Evolutionary conservation across 1,140 invertebrate genomes (phyloP), one percentile per base, ranked within the genome.

Genomic region (Heliconius hermathena): DNA sequence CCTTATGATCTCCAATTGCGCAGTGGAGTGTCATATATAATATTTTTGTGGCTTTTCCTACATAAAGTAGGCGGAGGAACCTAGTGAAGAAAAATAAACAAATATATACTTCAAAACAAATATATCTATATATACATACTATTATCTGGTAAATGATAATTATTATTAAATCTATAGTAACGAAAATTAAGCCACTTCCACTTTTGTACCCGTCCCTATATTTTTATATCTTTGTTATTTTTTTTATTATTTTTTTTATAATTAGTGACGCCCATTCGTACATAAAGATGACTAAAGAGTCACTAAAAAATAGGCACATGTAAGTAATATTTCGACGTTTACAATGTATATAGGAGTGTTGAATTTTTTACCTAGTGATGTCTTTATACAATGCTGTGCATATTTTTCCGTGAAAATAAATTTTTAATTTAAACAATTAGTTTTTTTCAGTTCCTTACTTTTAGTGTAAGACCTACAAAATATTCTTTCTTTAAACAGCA

Each of bases 341-440:
- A 26, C 71, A 52, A 33, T 60, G 36, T 73, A 36, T 76, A 80
- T 33, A 22, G 71, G 22, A 46, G 79, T 76, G 82, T 76, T 81
- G 71, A 77, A 82, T 83, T 84, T 85, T 88, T 79, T 87, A 87
- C 77, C 83, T 87, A 84, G 83, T 87, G 84, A 88, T 85, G 82
- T 85, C 77, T 82, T 86, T 73, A 81, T 82, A 73, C 83, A 82
- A 82, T 89, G 87, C 84, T 86, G 87, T 89, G 87, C 85, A 85
- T 84, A 84, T 87, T 85, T 84, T 86, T 87, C 85, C 85, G 83
- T 85, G 83, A 82, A 85, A 85, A 77, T 82, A 88, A 88, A 83
- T 5, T 66, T 66, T 16, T 29, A 13, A 29, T 66, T 46, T 66
- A 66, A 11, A 11, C 9, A 16, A 22, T 29, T 66, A 13, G 11